Evolutionary conservation across 2,113 vertebrate species (phyloP), one percentile per base, ranked within the genome.

Genomic region (Marmota monax): DNA sequence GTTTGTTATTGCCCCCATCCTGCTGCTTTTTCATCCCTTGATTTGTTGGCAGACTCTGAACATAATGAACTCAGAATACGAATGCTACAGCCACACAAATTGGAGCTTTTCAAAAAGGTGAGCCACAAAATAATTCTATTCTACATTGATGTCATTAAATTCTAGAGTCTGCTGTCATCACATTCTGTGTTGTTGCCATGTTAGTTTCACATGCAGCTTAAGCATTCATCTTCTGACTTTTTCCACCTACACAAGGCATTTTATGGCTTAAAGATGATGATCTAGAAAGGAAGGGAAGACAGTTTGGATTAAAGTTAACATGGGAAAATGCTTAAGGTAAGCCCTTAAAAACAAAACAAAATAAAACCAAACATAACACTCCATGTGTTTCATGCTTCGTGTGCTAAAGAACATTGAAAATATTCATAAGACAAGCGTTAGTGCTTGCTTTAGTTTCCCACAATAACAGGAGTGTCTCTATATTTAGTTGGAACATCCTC

Each of bases 251-350:
- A 74, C 73, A 82, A 84, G 88, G 61, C 93, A 83, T 96, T 96
- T 84, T 67, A 82, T 16, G 61, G 34, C 72, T 86, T 83, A 82
- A 89, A 18, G 80, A 89, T 93, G 76, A 95, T 90, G 84, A 51
- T 95, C 78, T 97, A 96, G 84, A 88, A 90, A 87, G 91, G 76
- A 95, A 95, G n/a, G 86, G 83, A 90, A 96, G 70, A 87, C 88
- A 84, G 67, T 96, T 94, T 91, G 79, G 70, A 85, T 93, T 93
- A 87, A 92, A 84, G 93, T 96, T 90, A 96, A 6, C 58, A 98
- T 98, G 98, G 98, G 98, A 85, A 96, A 96, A 93, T 98, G 92
- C 84, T 88, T 98, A 85, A 97, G 97, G 98, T 98, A 95, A 90
- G 96, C 53, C 42, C 88, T 91, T 83, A 39, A 82, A 92, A 92